Evolutionary conservation across 92 coral and sea anemone species (phyloP).

Genomic region (Siderastrea siderea): DNA sequence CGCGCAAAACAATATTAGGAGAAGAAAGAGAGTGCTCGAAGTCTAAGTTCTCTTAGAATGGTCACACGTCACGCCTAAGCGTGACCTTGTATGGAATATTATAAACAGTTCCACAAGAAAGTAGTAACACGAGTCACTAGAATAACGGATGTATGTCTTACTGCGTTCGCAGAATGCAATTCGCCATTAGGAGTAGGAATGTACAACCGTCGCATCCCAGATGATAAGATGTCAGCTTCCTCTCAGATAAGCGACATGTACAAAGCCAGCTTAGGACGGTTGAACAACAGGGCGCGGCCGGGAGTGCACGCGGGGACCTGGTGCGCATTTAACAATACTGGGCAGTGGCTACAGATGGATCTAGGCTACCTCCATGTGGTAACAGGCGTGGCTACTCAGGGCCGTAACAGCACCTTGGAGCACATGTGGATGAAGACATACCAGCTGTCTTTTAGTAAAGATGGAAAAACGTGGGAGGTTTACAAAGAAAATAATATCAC

Average conservation of each 20-base stretch:
- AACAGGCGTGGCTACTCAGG: conserved; percentile 77
- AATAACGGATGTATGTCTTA: neutral
- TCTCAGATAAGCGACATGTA: conserved; percentile 39
- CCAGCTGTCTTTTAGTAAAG: conserved; percentile 77
- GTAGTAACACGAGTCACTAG: neutral
- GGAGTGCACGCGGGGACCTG: conserved; percentile 36
- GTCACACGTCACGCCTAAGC: no score
- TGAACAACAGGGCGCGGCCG: conserved; percentile 16
- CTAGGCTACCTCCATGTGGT: conserved; percentile 67
- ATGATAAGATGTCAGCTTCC: conserved; percentile 41
- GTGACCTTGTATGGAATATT: no score
- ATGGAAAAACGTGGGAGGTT: conserved; percentile 46
- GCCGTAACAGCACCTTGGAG: conserved; percentile 25
- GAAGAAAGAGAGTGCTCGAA: no score
- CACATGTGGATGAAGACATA: conserved; percentile 73
- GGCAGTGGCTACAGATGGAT: conserved; percentile 72
- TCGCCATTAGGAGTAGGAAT: conserved; percentile 42
- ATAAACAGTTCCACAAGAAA: no score
- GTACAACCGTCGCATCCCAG: conserved; percentile 46
- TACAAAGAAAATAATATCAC: conserved; percentile 77
- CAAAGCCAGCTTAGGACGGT: conserved; percentile 9
- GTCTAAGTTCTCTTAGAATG: no score
- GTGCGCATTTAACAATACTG: conserved; percentile 65
- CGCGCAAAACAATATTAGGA: no score
- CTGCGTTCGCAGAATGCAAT: conserved; percentile 46